Evolutionary conservation across 2,888 invertebrate species (phyloP).

Genomic region (Hipparchia semele): DNA sequence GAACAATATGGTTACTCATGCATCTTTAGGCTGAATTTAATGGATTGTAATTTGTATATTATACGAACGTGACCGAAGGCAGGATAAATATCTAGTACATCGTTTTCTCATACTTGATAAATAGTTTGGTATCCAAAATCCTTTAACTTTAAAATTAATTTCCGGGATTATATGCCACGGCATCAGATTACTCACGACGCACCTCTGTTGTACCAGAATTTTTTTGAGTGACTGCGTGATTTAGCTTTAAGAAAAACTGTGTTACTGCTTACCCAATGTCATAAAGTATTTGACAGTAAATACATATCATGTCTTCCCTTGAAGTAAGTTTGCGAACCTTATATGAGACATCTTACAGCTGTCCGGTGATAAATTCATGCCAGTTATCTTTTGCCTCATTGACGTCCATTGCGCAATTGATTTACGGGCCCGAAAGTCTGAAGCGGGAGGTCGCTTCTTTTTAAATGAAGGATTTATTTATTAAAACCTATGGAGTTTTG

Average conservation of each 20-base stretch:
- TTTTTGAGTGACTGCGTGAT: neutral
- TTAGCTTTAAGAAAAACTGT: neutral
- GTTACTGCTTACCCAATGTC: neutral
- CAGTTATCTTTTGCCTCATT: slow-evolving; percentile 55
- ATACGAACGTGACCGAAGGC: neutral
- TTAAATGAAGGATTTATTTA: slow-evolving; percentile 64
- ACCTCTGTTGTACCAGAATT: neutral
- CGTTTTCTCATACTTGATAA: no score
- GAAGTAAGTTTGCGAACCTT: slow-evolving; percentile 23
- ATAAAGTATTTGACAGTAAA: neutral
- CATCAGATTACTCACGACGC: no score
- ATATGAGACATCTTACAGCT: slow-evolving; percentile 52
- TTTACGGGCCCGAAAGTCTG: slow-evolving; percentile 62
- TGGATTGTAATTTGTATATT: slow-evolving; percentile 22
- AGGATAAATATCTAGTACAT: no score
- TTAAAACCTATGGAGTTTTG: slow-evolving; percentile 67
- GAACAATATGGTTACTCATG: slow-evolving; percentile 66
- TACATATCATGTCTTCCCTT: neutral
- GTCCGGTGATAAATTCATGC: slow-evolving; percentile 48
- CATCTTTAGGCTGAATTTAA: slow-evolving; percentile 47
- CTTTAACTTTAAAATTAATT: no score
- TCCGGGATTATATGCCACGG: no score
- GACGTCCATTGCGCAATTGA: slow-evolving; percentile 66
- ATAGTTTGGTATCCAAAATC: no score
- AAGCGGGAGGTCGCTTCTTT: slow-evolving; percentile 60